Evolutionary conservation across 2,888 invertebrate species (phyloP).

Genomic region (Chymomyza fuscimana): DNA sequence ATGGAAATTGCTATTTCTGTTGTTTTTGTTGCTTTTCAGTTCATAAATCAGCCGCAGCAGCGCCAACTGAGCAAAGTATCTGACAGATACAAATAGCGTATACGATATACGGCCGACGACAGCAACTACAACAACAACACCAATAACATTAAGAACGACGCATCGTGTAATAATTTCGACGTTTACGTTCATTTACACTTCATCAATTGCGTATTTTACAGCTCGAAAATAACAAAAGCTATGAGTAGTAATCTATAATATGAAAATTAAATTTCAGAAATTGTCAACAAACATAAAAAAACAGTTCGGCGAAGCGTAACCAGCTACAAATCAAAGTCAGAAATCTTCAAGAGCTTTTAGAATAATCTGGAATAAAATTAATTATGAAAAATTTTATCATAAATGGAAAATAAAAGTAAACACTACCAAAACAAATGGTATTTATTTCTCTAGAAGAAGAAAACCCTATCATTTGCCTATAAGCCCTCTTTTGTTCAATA

Average conservation of each 20-base stretch:
- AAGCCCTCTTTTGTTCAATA: too few relatives aligned
- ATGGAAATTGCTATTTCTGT: conserved; percentile 35
- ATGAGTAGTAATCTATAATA: conserved; percentile 8
- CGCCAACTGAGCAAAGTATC: conserved; percentile 54
- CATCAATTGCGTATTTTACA: conserved; percentile 70
- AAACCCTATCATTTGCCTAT: too few relatives aligned
- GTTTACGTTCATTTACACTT: conserved; percentile 65
- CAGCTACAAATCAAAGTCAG: neutral
- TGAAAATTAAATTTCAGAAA: conserved; percentile 14
- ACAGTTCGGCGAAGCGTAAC: conserved; percentile 49
- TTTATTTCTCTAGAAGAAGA: too few relatives aligned
- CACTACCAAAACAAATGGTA: too few relatives aligned
- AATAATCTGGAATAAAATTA: neutral
- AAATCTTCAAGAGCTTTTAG: neutral
- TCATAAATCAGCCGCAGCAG: conserved; percentile 59
- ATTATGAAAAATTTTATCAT: too few relatives aligned
- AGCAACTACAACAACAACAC: conserved; percentile 19
- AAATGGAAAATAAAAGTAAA: too few relatives aligned
- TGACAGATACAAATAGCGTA: conserved; percentile 70
- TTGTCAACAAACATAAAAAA: conserved; percentile 36
- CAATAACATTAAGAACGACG: neutral
- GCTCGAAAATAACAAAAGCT: conserved; percentile 25
- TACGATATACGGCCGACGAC: conserved; percentile 24
- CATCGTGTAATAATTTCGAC: conserved; percentile 56
- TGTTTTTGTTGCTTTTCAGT: conserved; percentile 40